A percentile compares a stretch with the other conserved stretches of the same genome.
phyloP scores from a whole-genome alignment of 2,888 invertebrate species.

The Lepidocyrtinus sp. region DNA sequence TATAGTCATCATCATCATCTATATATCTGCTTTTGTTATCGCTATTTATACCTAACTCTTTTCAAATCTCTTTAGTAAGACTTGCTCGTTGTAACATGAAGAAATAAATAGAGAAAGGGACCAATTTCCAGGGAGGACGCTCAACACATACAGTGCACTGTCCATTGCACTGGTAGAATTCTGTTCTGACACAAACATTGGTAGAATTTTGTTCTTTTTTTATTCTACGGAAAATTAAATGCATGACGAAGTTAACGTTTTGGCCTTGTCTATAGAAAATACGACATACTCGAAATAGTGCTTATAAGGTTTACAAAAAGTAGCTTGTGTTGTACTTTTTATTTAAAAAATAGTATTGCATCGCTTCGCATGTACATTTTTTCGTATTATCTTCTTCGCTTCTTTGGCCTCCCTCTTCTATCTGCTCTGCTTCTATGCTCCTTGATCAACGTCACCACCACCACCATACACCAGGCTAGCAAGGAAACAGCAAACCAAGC shows the following conservation, averaged over 20 bases:
- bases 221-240: slow-evolving; percentile 10
- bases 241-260: slow-evolving; percentile 18
- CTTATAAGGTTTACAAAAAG: slow-evolving; percentile 6
- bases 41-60: neutral
- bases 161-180: slow-evolving; percentile 13
- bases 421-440: neutral
- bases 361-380: slow-evolving; percentile 1
- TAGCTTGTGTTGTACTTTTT: neutral
- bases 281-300: neutral
- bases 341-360: neutral
- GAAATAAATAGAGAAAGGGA: slow-evolving; percentile 15
- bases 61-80: neutral
- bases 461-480: too few relatives aligned
- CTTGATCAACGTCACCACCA: slow-evolving; percentile 12
- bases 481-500: too few relatives aligned
- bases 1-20: too few relatives aligned
- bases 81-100: slow-evolving; percentile 1
- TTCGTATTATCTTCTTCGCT: slow-evolving; percentile 1
- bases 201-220: slow-evolving; percentile 10
- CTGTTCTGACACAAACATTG: neutral
- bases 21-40: too few relatives aligned
- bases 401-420: neutral
- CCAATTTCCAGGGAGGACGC: slow-evolving; percentile 15
- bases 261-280: neutral
- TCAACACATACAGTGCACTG: neutral